phyloP scores from a whole-genome alignment of 2,113 vertebrate species.

The Saguinus imperator region DNA sequence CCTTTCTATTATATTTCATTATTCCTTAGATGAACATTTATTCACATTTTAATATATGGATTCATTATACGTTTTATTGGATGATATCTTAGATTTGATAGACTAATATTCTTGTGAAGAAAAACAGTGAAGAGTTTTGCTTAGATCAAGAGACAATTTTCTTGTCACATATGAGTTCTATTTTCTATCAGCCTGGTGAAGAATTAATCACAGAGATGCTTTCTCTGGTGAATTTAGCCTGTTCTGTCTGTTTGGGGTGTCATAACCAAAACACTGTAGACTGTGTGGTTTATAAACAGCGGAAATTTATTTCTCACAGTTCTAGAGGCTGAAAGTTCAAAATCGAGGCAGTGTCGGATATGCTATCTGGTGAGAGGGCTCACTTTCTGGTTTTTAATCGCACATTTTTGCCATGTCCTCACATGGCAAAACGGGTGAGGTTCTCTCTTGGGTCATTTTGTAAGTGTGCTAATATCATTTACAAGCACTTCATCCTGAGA shows the following conservation, averaged over 20 bases:
- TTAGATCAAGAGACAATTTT: not conserved
- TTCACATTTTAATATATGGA: not conserved
- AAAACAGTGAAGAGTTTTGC: not conserved
- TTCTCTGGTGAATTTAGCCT: not conserved
- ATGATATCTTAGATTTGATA: not conserved
- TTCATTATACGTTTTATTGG: not conserved
- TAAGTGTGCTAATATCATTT: not conserved
- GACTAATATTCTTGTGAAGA: not conserved
- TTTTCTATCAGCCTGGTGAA: not conserved
- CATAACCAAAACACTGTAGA: not conserved
- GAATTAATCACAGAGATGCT: not conserved
- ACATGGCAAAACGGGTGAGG: fast-evolving
- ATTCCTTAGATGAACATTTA: not conserved
- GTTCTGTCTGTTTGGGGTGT: not conserved
- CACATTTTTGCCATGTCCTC: not conserved
- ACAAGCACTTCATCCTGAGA: not conserved
- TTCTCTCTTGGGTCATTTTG: not conserved
- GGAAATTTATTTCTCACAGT: not conserved
- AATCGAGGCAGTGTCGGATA: too few relatives aligned
- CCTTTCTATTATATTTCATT: not conserved
- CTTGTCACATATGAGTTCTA: not conserved
- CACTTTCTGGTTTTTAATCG: not conserved
- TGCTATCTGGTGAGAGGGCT: not conserved
- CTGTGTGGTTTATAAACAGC: not conserved
- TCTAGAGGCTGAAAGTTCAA: not conserved